Percentiles rank a stretch among this genome's conserved stretches.
These are phyloP conservation scores for Heliothis peltigera DNA, from an alignment of 2,888 invertebrate genomes.

Conservation along the genomic window DNA sequence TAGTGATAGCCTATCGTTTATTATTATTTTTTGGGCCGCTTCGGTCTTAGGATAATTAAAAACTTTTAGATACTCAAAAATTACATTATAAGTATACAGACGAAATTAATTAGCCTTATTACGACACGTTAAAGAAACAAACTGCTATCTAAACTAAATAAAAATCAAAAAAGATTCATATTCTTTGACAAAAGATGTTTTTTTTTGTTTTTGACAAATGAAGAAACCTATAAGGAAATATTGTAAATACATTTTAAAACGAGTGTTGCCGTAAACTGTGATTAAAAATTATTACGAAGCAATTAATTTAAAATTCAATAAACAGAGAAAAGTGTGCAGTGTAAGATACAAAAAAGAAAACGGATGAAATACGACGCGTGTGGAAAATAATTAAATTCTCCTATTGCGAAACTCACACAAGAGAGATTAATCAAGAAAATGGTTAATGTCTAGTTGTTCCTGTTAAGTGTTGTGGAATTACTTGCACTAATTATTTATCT, in stretches of 20 bases:
- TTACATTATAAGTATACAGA: too few relatives aligned
- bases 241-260: too few relatives aligned
- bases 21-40: conserved; percentile 12
- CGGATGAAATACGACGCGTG: conserved; percentile 24
- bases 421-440: conserved; percentile 67
- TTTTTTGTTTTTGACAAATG: too few relatives aligned
- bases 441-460: conserved; percentile 53
- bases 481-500: conserved; percentile 33
- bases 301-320: neutral
- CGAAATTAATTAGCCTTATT: too few relatives aligned
- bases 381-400: conserved; percentile 56
- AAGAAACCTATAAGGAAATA: too few relatives aligned
- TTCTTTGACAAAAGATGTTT: too few relatives aligned
- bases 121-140: too few relatives aligned
- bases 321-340: neutral
- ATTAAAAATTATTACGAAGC: neutral
- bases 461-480: conserved; percentile 48
- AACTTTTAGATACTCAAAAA: too few relatives aligned
- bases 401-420: conserved; percentile 54
- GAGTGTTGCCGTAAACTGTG: too few relatives aligned
- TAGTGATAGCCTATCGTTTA: conserved; percentile 16
- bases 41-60: conserved; percentile 2
- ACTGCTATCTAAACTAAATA: too few relatives aligned
- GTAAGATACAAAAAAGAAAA: conserved; percentile 6
- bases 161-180: too few relatives aligned